Evolutionary conservation across 2,113 vertebrate genomes (phyloP), one percentile per base, ranked within the genome.

Genomic region (Grallaria varia): DNA sequence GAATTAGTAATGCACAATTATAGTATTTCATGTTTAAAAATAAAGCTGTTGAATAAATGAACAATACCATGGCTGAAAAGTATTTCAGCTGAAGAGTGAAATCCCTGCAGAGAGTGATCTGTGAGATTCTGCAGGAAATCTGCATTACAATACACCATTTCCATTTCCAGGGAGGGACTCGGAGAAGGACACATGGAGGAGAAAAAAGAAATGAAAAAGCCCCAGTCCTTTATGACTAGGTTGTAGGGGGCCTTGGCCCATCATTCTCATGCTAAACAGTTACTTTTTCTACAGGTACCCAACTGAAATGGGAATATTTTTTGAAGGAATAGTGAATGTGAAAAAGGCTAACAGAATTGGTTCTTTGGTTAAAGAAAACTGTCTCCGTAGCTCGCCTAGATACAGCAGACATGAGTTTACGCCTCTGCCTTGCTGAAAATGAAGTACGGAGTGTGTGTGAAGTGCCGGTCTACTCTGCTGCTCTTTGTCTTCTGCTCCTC

Each of bases 101-200:
- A 97, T 97, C 95, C 94, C 96, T 92, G 96, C 97, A 97, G 96
- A 97, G 96, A 90, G 90, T 96, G 95, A 97, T 97, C 94, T 96
- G 88, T 96, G 95, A 97, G 96, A 94, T 97, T 97, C 93, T 97
- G 95, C 95, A 95, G 93, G 95, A 97, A 97, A 97, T 97, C 96
- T 97, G 95, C 95, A 96, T 96, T 96, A 96, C 92, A 97, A 94
- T 97, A 96, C 87, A 74, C 87, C 81, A 96, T 96, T 97, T 97
- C 90, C 93, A 94, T 97, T 96, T 97, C 83, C 83, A 97, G 95
- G 93, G 95, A 97, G 95, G 93, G 92, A 95, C 95, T 96, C 93
- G 49, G 56, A 88, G 92, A 96, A 97, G 94, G 92, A 95, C 96
- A 95, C 91, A 93, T 74, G 76, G 87, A 96, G 93, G 92, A 95